Evolutionary conservation across 2,113 vertebrate genomes (phyloP).

Genomic region (Malurus cyaneus): DNA sequence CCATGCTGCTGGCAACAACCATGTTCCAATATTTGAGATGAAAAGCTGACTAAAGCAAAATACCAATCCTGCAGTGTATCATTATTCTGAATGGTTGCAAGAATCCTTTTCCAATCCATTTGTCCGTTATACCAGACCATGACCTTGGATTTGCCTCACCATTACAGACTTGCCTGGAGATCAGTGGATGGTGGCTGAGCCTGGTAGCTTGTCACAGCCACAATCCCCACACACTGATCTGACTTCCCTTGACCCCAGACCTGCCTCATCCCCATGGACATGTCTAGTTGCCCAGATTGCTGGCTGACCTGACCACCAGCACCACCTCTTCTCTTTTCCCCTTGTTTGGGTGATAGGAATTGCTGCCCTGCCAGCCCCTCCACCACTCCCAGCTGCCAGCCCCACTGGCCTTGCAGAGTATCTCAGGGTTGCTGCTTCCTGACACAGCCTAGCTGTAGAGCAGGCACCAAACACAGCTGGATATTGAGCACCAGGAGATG

Average conservation of each 20-base stretch:
- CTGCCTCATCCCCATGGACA: background rate
- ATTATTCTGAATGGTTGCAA: background rate
- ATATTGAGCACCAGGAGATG: background rate
- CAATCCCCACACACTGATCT: background rate
- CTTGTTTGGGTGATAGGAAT: background rate
- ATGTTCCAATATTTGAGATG: background rate
- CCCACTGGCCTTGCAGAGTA: background rate
- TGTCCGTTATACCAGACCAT: background rate
- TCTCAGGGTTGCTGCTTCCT: background rate
- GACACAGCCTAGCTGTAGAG: background rate
- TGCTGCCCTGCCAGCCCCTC: background rate
- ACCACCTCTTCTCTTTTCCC: background rate
- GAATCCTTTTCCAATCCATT: background rate
- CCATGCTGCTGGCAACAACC: background rate
- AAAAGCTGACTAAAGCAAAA: background rate
- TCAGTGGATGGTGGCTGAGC: background rate
- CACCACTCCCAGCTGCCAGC: background rate
- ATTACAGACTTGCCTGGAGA: background rate
- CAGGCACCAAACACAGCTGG: background rate
- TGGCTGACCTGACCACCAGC: background rate
- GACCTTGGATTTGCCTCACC: background rate
- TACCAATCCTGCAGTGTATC: fast-evolving
- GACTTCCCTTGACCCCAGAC: background rate
- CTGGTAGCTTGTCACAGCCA: background rate
- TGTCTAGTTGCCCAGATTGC: fast-evolving